These are phyloP conservation scores for Bungarus multicinctus DNA, from an alignment of 2,113 vertebrate species.

Conservation along the genomic window DNA sequence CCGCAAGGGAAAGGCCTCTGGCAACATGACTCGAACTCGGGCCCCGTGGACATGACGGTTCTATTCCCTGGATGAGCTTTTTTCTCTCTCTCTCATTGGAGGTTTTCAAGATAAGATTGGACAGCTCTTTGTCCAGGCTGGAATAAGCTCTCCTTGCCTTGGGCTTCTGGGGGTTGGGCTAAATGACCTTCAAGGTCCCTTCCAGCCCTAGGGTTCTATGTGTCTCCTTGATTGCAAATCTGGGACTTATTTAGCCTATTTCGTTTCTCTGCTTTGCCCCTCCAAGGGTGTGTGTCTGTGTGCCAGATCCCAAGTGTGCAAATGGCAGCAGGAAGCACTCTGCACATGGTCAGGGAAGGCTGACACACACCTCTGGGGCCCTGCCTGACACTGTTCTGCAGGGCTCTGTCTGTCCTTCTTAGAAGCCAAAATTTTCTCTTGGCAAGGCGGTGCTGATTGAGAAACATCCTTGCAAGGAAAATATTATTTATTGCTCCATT, in stretches of 20 bases:
- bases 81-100: neutral
- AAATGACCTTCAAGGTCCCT: neutral
- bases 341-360: neutral
- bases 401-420: neutral
- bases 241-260: neutral
- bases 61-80: neutral
- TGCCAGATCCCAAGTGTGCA: neutral
- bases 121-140: no score
- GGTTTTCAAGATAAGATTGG: no score
- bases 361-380: neutral
- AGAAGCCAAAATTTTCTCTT: neutral
- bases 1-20: neutral
- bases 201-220: no score
- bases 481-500: neutral
- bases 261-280: neutral
- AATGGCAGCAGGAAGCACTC: neutral
- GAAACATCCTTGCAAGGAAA: neutral
- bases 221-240: neutral
- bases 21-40: neutral
- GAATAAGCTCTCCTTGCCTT: neutral
- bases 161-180: neutral
- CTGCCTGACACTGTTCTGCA: neutral
- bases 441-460: neutral
- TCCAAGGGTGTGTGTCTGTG: neutral
- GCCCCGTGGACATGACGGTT: fast-evolving